Percentiles rank a stretch among this genome's conserved stretches.
Evolutionary conservation across 1,140 invertebrate species (phyloP).

Genomic region (Acromyrmex echinatior): DNA sequence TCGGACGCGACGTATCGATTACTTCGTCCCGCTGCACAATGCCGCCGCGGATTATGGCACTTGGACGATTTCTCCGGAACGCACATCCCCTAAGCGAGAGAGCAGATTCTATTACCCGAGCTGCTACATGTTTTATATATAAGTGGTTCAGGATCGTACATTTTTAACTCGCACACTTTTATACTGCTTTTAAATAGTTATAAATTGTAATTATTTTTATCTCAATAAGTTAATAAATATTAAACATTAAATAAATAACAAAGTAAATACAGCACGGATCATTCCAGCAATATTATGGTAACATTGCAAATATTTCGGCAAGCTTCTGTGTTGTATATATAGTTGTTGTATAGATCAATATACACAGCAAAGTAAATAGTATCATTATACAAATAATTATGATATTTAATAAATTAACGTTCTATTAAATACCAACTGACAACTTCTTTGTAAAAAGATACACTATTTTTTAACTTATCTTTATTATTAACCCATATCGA

Average conservation of each 20-base stretch:
- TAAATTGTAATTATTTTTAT: neutral
- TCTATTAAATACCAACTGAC: too few relatives aligned
- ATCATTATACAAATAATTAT: too few relatives aligned
- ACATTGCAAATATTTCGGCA: neutral
- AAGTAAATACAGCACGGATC: neutral
- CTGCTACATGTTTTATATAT: slow-evolving; percentile 10
- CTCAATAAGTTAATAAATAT: neutral
- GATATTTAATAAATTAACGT: too few relatives aligned
- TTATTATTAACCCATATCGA: neutral
- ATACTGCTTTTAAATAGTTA: neutral
- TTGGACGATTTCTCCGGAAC: slow-evolving; percentile 48
- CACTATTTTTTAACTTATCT: neutral
- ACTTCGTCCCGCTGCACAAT: slow-evolving; percentile 52
- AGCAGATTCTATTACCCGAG: neutral
- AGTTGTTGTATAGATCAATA: too few relatives aligned
- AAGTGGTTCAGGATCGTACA: neutral
- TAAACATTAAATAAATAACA: neutral
- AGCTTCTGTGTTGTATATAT: too few relatives aligned
- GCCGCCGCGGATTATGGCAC: slow-evolving; percentile 48
- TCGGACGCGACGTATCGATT: slow-evolving; percentile 60
- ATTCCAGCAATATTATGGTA: too few relatives aligned
- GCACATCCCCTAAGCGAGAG: neutral
- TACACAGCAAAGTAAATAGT: too few relatives aligned
- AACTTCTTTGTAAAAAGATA: too few relatives aligned
- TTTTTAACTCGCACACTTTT: neutral